Evolutionary conservation across 2,888 invertebrate genomes (phyloP).

Genomic region (Pilophorus perplexus): DNA sequence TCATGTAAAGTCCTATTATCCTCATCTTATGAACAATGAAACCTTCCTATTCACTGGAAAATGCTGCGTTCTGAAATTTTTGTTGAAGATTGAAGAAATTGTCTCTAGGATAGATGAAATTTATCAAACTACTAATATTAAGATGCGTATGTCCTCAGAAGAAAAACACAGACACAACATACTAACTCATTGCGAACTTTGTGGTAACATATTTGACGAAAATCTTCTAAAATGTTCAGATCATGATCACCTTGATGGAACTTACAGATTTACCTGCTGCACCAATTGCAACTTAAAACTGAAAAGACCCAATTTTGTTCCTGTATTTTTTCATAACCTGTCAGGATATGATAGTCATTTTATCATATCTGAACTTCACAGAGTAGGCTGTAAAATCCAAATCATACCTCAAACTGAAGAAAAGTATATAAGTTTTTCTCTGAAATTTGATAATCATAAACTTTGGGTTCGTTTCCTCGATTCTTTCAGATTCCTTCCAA

Average conservation of each 20-base stretch:
- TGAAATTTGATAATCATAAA: neutral
- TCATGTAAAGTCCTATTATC: conserved; percentile 5
- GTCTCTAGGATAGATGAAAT: neutral
- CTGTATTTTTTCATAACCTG: no score
- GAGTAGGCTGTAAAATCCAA: neutral
- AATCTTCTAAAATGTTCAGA: conserved; percentile 42
- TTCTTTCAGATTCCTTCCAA: no score
- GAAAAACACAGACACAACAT: neutral
- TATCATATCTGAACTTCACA: no score
- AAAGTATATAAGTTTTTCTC: conserved; percentile 10
- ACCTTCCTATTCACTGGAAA: neutral
- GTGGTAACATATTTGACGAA: neutral
- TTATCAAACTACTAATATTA: neutral
- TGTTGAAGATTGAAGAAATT: neutral
- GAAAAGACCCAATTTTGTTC: conserved; percentile 49
- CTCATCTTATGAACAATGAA: neutral
- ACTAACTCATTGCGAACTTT: conserved; percentile 1
- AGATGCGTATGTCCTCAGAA: neutral
- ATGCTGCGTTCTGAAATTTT: neutral
- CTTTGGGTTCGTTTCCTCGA: conserved; percentile 17
- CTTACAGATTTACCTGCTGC: conserved; percentile 49
- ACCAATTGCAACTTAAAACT: conserved; percentile 50
- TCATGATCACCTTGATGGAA: conserved; percentile 50
- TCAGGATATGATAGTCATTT: no score
- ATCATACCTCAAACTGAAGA: conserved; percentile 19